These are phyloP conservation scores for Drosophila buzzatii DNA, from an alignment of 2,888 invertebrate genomes.

Conservation along the genomic window DNA sequence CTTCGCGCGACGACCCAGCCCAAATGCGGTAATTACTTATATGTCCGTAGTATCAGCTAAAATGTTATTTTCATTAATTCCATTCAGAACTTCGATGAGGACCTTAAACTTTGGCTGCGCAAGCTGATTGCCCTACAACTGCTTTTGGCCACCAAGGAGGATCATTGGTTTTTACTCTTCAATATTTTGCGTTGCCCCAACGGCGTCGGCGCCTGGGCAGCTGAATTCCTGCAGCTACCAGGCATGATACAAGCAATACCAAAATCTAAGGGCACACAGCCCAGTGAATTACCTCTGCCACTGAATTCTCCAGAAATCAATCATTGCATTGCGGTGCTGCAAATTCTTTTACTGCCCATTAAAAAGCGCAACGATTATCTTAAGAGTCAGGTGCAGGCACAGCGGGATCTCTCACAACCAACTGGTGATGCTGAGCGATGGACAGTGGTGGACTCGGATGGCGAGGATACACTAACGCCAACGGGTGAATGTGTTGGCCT, in stretches of 20 bases:
- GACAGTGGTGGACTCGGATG: constrained; percentile 93
- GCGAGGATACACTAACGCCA: constrained; percentile 91
- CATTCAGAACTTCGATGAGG: constrained; percentile 86
- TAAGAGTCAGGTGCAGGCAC: constrained; percentile 82
- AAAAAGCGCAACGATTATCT: constrained; percentile 90
- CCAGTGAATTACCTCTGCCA: constrained; percentile 71
- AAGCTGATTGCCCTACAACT: constrained; percentile 89
- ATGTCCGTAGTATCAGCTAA: neutral
- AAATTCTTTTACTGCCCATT: constrained; percentile 89
- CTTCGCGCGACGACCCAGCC: constrained; percentile 87
- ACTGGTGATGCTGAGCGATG: constrained; percentile 87
- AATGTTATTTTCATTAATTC: neutral
- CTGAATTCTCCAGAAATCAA: constrained; percentile 88
- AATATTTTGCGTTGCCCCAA: constrained; percentile 92
- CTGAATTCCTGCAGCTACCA: constrained; percentile 89
- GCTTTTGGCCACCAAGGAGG: constrained; percentile 90
- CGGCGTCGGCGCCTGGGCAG: constrained; percentile 90
- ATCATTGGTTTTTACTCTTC: constrained; percentile 91
- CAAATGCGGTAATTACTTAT: constrained; percentile 87
- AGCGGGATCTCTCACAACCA: constrained; percentile 84
- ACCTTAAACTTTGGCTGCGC: constrained; percentile 88
- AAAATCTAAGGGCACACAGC: constrained; percentile 65
- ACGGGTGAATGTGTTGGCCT: constrained; percentile 87
- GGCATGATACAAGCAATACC: constrained; percentile 40
- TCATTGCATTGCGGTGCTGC: constrained; percentile 89